These are phyloP conservation scores for Polia nebulosa DNA, from an alignment of 2,888 invertebrate genomes.

Conservation along the genomic window DNA sequence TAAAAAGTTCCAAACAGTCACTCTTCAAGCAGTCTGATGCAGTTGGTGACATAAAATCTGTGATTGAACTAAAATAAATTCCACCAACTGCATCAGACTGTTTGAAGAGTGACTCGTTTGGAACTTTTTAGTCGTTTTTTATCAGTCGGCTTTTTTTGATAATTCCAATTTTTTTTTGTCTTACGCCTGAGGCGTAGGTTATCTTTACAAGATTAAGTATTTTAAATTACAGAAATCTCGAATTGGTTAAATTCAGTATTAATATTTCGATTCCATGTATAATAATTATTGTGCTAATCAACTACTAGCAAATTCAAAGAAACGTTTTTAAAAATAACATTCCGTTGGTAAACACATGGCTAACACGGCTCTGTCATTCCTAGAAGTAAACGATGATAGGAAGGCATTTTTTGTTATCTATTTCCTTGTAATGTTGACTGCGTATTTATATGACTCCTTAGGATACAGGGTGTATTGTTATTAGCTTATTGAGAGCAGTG, in stretches of 20 bases:
- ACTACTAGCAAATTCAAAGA: not conserved
- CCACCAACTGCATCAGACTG: too few species aligned
- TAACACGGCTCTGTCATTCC: conserved; percentile 11
- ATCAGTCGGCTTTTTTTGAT: too few species aligned
- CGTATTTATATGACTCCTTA: not conserved
- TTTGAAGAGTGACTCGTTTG: too few species aligned
- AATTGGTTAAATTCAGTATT: not conserved
- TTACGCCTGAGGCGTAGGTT: too few species aligned
- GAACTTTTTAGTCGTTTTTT: too few species aligned
- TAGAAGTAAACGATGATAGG: not conserved
- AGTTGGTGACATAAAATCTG: too few species aligned
- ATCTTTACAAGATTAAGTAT: too few species aligned
- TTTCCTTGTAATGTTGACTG: conserved; percentile 10
- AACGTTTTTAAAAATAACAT: conserved; percentile 10
- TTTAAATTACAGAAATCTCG: not conserved
- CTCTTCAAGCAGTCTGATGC: too few species aligned
- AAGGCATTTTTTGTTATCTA: conserved; percentile 12
- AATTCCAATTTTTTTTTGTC: too few species aligned
- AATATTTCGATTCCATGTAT: not conserved
- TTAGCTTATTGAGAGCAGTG: too few species aligned
- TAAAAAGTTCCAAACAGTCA: too few species aligned
- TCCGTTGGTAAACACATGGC: not conserved
- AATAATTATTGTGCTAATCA: not conserved
- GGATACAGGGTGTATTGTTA: not conserved
- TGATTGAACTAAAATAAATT: too few species aligned